Percentiles rank a stretch among this genome's conserved stretches.
Evolutionary conservation across 1,140 invertebrate species (phyloP).

Genomic region (Notospermus geniculatus): DNA sequence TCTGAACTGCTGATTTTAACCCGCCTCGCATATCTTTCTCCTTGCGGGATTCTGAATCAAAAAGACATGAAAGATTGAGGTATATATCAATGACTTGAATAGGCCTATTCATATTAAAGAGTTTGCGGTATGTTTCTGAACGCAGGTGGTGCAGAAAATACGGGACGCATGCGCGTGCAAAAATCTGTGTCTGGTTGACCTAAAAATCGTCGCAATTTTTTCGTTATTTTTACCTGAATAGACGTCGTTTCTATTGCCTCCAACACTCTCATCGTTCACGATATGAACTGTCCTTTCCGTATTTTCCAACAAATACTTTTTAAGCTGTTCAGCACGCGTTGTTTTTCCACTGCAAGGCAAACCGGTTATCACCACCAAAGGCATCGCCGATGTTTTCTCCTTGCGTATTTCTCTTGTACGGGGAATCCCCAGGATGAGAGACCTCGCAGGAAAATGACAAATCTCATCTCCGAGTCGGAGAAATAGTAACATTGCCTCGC

Average conservation of each 20-base stretch:
- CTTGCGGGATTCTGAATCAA: slow-evolving; percentile 69
- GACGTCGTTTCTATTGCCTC: slow-evolving; percentile 69
- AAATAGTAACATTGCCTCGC: too few species aligned
- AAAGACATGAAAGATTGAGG: neutral
- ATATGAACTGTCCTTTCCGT: slow-evolving; percentile 67
- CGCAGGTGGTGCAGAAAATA: too few species aligned
- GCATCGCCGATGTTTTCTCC: slow-evolving; percentile 63
- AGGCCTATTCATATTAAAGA: too few species aligned
- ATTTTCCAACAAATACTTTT: slow-evolving; percentile 65
- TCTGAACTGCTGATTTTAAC: slow-evolving; percentile 81
- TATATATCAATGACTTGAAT: too few species aligned
- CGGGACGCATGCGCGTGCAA: too few species aligned
- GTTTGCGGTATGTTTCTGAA: too few species aligned
- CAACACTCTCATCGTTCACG: slow-evolving; percentile 70
- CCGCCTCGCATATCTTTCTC: slow-evolving; percentile 84
- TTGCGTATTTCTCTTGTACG: too few species aligned
- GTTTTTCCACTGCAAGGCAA: slow-evolving; percentile 85
- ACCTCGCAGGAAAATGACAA: too few species aligned
- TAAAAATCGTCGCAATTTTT: neutral
- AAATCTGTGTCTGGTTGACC: too few species aligned
- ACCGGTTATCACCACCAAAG: slow-evolving; percentile 81
- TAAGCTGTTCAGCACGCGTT: slow-evolving; percentile 67
- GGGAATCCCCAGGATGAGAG: too few species aligned
- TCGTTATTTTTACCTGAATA: slow-evolving; percentile 60
- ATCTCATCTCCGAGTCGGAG: too few species aligned